Conservation (phyloP, 2,797 vertebrate species). For the Malurus leucopterus region DNA sequence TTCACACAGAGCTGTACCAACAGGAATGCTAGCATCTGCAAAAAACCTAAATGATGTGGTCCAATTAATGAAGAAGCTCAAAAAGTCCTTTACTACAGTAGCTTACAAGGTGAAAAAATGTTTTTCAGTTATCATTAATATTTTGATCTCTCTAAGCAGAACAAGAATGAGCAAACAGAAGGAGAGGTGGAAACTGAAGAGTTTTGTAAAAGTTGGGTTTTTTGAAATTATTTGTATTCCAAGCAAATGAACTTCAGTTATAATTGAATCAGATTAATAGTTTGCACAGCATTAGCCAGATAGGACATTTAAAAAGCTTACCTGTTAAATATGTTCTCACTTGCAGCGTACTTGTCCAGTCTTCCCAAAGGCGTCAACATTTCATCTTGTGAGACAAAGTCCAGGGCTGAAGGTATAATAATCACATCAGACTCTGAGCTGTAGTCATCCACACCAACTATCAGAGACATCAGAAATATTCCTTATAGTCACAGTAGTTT, state of each 20-base stretch:
- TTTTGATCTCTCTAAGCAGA: neutral
- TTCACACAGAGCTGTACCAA: neutral
- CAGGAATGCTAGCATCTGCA: neutral
- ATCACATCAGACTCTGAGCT: conserved; percentile 90
- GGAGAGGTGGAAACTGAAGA: neutral
- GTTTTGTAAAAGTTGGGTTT: neutral
- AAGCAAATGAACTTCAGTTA: neutral
- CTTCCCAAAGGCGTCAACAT: conserved; percentile 89
- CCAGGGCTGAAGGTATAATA: conserved; percentile 90
- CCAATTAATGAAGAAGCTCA: neutral
- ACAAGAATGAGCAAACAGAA: neutral
- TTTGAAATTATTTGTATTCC: neutral
- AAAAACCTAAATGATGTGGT: neutral
- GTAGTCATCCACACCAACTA: conserved; percentile 91
- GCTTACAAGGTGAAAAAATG: neutral
- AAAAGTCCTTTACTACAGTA: neutral
- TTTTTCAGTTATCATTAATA: neutral
- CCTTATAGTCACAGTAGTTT: conserved; percentile 71
- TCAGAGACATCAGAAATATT: conserved; percentile 84
- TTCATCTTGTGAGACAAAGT: conserved; percentile 92
- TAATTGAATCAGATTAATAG: neutral
- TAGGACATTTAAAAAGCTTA: conserved; percentile 43
- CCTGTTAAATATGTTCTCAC: conserved; percentile 92
- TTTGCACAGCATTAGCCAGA: neutral
- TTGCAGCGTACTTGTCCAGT: conserved; percentile 89